phyloP scores from a whole-genome alignment of 2,113 vertebrate genomes.

The Argyrosomus japonicus region DNA sequence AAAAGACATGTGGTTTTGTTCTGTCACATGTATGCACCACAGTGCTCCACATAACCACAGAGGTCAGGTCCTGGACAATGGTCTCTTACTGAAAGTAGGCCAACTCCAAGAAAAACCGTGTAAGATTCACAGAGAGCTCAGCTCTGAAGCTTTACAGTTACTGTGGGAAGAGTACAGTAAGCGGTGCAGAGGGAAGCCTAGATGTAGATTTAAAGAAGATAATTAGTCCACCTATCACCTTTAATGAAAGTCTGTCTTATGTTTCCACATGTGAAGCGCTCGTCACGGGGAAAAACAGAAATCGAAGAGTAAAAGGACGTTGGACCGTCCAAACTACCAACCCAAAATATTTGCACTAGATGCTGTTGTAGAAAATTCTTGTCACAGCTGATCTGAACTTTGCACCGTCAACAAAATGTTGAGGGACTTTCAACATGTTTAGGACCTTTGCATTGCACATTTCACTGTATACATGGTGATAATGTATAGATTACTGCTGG shows the following conservation, averaged over 20 bases:
- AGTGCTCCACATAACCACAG: not conserved
- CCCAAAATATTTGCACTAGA: slow-evolving; percentile 32
- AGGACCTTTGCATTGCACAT: not conserved
- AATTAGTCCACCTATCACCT: not conserved
- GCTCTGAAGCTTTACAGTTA: not conserved
- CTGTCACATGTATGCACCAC: slow-evolving; percentile 20
- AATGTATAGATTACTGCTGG: not conserved
- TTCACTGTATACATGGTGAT: not conserved
- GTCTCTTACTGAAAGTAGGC: slow-evolving; percentile 8
- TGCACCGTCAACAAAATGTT: not conserved
- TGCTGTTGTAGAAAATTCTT: not conserved
- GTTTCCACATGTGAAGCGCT: not conserved
- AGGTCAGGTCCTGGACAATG: slow-evolving; percentile 19
- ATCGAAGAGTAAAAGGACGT: not conserved
- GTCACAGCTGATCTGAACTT: not conserved
- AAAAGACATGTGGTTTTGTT: not conserved
- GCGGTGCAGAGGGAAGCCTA: not conserved
- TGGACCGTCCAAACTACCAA: slow-evolving; percentile 6
- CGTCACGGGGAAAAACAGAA: not conserved
- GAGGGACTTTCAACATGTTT: not conserved
- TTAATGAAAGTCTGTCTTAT: not conserved
- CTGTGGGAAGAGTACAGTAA: not conserved
- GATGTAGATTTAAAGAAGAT: not conserved
- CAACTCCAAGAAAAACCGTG: slow-evolving; percentile 12
- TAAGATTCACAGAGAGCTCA: slow-evolving; percentile 30